Evolutionary conservation across 2,113 vertebrate species (phyloP), one percentile per base, ranked within the genome.

Genomic region (Azemiops feae): DNA sequence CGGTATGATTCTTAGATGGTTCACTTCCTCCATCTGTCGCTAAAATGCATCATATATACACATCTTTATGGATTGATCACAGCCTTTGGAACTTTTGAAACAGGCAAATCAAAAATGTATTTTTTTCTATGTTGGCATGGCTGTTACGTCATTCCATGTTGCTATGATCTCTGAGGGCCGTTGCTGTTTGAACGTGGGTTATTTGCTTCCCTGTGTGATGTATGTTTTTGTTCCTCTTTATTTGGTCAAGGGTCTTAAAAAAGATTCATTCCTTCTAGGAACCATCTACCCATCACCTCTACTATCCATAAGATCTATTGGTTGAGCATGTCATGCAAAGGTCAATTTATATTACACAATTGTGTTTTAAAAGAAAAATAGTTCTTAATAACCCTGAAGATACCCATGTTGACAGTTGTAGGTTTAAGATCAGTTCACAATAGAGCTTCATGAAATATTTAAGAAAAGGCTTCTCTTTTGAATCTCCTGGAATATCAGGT

Each of bases 351-450:
- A 18, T 12, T 74, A 57, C 47, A 89, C 23, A 12, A 27, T 69
- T 4, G 5, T 81, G 30, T 88, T 88, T 88, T 53, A 54, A 88
- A 74, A 34, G 58, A 45, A 74, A 74, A 58, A 85, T 53, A 0
- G 18, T 88, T 20, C 7, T 91, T 87, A 22, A 30, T n/a, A 34
- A 34, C 14, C 30, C 64, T 52, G 57, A 90, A 39, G 92, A 52
- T 92, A 54, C 50, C 95, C 25, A 23, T 81, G 0, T 27, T 88
- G 89, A 93, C 91, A 81, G 2, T 85, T 3, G 5, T 20, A 85
- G 25, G 64, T 93, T 58, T 81, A 20, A 91, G 20, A 34, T 55
- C 50, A 43, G 23, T 89, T 95, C 57, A 92, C 89, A 69, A 60
- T 27, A 27, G 43, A 9, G 5, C 2, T 8, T 74, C 58, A 81